Evolutionary conservation across 2,888 invertebrate species (phyloP), one percentile per base, ranked within the genome.

Genomic region (Dysmachus trigonus): DNA sequence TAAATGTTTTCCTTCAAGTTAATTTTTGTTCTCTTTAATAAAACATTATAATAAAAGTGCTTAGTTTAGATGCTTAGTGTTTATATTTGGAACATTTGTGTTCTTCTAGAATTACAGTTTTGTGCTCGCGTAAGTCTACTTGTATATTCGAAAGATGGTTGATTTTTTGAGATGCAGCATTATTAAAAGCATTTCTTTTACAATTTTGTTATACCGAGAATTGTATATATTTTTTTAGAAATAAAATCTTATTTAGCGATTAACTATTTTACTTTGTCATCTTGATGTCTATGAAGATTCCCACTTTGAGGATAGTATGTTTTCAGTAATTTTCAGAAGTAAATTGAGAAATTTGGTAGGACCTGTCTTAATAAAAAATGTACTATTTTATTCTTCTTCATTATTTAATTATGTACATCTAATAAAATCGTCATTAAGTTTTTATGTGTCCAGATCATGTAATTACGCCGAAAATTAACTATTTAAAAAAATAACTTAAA

Each of bases 171-270:
- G 35, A 73, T 35, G 33, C 73, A 73, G 31, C 15, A 73, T 73
- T n/a, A 31, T 73, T 31, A 1, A 73, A 41, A 73, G 73, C 73
- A 73, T 73, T 73, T 73, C 33, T 31, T 73, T 31, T 35, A 33
- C 35, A 73, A 31, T 73, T 73, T 73, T 33, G 38, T 79, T 41
- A 47, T 79, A 47, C 79, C 41, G 51, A 79, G 79, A 79, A 79
- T 51, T 79, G 79, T 79, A 79, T 79, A 79, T 79, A 79, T 79
- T 79, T 79, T 79, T 47, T 79, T 79, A 79, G 51, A 30, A 79
- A 79, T 79, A 79, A 77, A 79, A 62, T 62, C 79, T 27, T 79
- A 77, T 77, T 73, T 33, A 73, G 33, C 33, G 35, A 73, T 15
- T 10, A n/a, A 22, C 1, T 31, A 27, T 31, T 33, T 73, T 62